Evolutionary conservation across 2,888 invertebrate genomes (phyloP).

Genomic region (Megastigmus dorsalis): DNA sequence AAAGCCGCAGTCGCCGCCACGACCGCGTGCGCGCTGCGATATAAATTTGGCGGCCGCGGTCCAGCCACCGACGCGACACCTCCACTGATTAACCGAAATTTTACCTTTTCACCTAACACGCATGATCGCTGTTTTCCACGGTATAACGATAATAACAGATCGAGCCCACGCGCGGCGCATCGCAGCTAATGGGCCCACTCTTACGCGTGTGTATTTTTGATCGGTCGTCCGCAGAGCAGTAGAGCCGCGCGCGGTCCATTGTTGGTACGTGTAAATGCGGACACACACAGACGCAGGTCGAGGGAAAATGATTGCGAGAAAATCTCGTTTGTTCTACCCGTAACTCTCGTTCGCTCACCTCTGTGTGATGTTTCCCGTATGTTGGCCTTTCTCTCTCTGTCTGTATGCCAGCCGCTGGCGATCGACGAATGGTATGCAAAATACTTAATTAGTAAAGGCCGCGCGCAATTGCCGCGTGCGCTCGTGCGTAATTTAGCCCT

Average conservation of each 20-base stretch:
- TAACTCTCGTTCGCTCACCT: too few species aligned
- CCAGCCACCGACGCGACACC: not conserved
- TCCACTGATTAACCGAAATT: slow-evolving; percentile 38
- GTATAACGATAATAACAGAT: too few species aligned
- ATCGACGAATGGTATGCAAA: slow-evolving; percentile 28
- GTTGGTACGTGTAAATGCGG: too few species aligned
- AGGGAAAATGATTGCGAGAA: slow-evolving; percentile 26
- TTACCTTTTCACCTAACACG: slow-evolving; percentile 27
- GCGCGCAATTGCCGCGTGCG: not conserved
- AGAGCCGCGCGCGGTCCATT: not conserved
- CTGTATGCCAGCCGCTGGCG: not conserved
- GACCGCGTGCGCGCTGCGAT: not conserved
- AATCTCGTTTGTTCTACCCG: slow-evolving; percentile 38
- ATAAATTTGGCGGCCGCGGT: not conserved
- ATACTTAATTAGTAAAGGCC: slow-evolving; percentile 41
- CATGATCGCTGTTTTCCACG: too few species aligned
- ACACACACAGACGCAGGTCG: too few species aligned
- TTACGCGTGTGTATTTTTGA: not conserved
- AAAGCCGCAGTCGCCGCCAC: not conserved
- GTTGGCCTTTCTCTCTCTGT: not conserved
- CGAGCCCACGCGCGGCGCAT: too few species aligned
- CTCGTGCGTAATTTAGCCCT: not conserved
- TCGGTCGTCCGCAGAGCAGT: not conserved
- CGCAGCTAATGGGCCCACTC: too few species aligned
- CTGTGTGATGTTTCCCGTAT: not conserved